Base-by-base conservation (phyloP, 2,888 invertebrate genomes). In the Onchidella celtica region DNA sequence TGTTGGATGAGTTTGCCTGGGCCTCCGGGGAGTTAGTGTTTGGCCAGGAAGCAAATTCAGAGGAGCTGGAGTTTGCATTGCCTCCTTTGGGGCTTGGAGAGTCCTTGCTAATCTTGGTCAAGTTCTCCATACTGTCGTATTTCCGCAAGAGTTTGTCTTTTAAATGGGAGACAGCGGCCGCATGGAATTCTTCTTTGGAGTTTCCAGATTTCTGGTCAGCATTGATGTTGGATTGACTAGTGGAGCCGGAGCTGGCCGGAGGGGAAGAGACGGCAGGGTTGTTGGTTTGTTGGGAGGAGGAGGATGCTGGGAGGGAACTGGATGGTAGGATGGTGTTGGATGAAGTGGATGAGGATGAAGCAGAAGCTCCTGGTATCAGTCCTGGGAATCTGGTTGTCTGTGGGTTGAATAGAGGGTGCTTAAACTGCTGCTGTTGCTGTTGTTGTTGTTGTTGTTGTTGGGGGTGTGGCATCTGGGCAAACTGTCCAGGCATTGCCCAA, bases 111-210 rank as follows among this genome's bases (percentile, higher is more conserved):
- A 86, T 84, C 79, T 87, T 88, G 75, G 79, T 83, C 24, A 90
- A 84, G 69, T 89, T 89, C 80, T 90, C 89, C 79, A 85, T 85
- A 81, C 89, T 90, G 81, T 89, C 88, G 79, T 87, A 88, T 79
- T 88, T 89, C 38, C 88, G 82, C 79, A 89, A 83, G 27, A 90
- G 79, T 81, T 90, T 90, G 75, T 91, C 90, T 75, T 90, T 90
- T 27, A 91, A 85, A 63, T 89, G 86, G 3, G 87, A 85, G 68
- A 89, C 87, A 3, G 89, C 86, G 6, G 86, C 83, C 14, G 85
- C 86, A 81, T 89, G 89, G 47, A 86, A 83, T 72, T 83, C 87
- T 21, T 87, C 85, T 21, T 83, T 82, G 3, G 47, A 72, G 65
- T 70, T 74, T 29, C 65, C 34, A 27, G 27, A 34, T n/a, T 36